These are phyloP conservation scores for Centropristis striata DNA, from an alignment of 2,113 vertebrate genomes.

Conservation along the genomic window DNA sequence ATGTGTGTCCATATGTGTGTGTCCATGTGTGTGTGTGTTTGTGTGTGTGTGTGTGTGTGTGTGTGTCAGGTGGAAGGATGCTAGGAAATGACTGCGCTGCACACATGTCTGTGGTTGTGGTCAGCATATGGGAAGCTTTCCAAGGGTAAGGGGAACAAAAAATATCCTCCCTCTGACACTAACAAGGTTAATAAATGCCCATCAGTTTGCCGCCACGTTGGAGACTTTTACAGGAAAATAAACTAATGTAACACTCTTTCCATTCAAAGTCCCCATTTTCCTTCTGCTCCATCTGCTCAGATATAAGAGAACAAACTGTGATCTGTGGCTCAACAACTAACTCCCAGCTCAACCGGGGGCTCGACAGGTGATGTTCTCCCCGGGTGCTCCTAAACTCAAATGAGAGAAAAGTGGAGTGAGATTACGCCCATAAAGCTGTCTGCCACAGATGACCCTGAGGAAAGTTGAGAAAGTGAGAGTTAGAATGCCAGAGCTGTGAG, in stretches of 20 bases:
- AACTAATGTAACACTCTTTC: constrained; percentile 39
- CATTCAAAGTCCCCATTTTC: constrained; percentile 22
- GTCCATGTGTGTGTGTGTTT: constrained; percentile 19
- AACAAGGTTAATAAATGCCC: constrained; percentile 68
- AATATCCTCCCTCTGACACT: constrained; percentile 65
- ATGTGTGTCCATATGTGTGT: background rate
- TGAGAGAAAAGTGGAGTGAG: constrained; percentile 31
- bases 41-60: constrained; percentile 8
- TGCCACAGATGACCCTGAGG: constrained; percentile 31
- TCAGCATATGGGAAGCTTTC: constrained; percentile 63
- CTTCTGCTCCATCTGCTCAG: constrained; percentile 40
- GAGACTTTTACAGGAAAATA: constrained; percentile 40
- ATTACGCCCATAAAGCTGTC: constrained; percentile 55
- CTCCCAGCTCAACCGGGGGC: constrained; percentile 22
- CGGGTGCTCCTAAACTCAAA: constrained; percentile 29
- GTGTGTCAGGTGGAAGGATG: constrained; percentile 60
- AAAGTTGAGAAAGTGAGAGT: constrained; percentile 45
- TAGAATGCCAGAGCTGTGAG: constrained; percentile 21
- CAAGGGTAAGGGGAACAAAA: constrained; percentile 57
- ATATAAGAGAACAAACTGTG: constrained; percentile 18
- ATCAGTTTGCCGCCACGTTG: constrained; percentile 40
- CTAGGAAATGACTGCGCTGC: constrained; percentile 45
- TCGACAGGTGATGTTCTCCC: constrained; percentile 61
- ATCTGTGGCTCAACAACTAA: constrained; percentile 13
- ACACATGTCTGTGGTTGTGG: constrained; percentile 68